These are phyloP conservation scores for Agapornis canus DNA, from an alignment of 2,797 vertebrate genomes.

Conservation along the genomic window DNA sequence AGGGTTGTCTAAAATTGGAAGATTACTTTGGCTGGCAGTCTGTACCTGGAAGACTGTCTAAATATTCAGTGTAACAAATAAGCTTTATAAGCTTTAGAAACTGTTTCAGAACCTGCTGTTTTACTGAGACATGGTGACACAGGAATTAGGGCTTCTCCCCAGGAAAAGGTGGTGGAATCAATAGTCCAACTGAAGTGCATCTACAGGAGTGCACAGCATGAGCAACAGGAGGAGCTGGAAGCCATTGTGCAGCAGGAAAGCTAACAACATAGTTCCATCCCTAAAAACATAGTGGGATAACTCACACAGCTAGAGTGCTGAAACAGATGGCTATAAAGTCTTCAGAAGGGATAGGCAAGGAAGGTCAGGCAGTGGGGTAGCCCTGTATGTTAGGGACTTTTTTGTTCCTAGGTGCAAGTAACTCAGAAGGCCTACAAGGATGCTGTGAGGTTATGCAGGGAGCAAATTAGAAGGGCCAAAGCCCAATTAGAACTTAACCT, in stretches of 20 bases:
- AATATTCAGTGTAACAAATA: neutral
- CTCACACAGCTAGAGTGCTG: neutral
- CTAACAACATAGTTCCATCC: neutral
- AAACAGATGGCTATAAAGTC: neutral
- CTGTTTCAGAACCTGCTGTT: neutral
- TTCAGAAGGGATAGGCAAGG: neutral
- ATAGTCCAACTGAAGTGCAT: neutral
- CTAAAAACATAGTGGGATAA: neutral
- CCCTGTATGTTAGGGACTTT: neutral
- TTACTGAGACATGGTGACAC: neutral
- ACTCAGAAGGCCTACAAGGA: neutral
- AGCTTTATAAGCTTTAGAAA: neutral
- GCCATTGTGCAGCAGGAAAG: neutral
- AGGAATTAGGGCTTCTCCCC: neutral
- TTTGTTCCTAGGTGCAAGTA: neutral
- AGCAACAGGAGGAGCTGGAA: neutral
- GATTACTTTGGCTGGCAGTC: constrained; percentile 34
- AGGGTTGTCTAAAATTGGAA: constrained; percentile 40
- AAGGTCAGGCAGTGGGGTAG: neutral
- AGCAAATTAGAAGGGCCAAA: neutral
- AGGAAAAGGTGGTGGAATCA: neutral
- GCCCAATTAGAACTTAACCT: neutral
- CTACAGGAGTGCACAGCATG: neutral
- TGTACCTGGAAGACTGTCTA: neutral
- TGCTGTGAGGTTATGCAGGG: neutral